Evolutionary conservation across 2,888 invertebrate species (phyloP), one percentile per base, ranked within the genome.

Genomic region (Agriotes lineatus): DNA sequence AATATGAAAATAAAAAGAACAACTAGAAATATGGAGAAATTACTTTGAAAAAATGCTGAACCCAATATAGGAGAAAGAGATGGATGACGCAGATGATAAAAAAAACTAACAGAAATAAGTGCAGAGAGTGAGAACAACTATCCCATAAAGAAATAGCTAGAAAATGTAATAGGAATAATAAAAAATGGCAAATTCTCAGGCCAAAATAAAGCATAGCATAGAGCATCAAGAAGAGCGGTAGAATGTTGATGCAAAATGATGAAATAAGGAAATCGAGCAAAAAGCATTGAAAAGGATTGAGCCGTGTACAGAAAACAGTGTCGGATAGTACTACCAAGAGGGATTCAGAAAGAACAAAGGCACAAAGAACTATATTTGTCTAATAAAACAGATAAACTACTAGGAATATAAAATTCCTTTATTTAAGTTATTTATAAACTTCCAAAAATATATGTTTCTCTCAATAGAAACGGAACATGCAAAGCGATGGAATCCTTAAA

Each of bases 11-110:
- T 10, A 48, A 22, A 25, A 25, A 22, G 48, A 12, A 48, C 14
- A 48, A 48, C 22, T 48, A 48, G 25, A 48, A 22, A 12, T 48
- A 48, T 48, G 48, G 48, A 48, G 7, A 48, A 4, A 48, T 12
- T 22, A 48, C n/a, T 48, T 48, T 18, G 6, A 48, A 4, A 25
- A 48, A 25, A 22, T 48, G 3, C 48, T 48, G 22, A 48, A 48
- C 48, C 48, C 48, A 22, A 48, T 48, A 48, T 14, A 39, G 37
- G 48, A 22, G n/a, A n/a, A 48, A 10, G 3, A 48, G 25, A 25
- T 5, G 6, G 25, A 16, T 6, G 48, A 22, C 12, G 16, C 2
- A 12, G 25, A 16, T 9, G 48, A 22, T n/a, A n/a, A 4, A 25
- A 33, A 48, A 44, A 44, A 44, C 9, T 33, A 33, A 33, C 9